Percentiles rank a stretch among this genome's conserved stretches.
Conservation (phyloP, 2,888 invertebrate genomes). For the Mythimna ferrago region DNA sequence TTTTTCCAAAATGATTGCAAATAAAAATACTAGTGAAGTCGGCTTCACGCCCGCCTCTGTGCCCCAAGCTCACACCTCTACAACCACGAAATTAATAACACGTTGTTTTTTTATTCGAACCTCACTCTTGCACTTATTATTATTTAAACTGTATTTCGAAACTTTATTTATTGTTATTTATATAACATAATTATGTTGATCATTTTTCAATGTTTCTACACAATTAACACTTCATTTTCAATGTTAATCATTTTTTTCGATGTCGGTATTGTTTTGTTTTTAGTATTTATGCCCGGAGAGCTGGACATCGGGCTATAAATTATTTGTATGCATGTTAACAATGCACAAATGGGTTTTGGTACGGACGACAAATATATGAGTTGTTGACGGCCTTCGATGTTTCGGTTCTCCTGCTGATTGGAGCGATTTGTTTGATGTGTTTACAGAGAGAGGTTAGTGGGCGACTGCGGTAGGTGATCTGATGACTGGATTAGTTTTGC, state of each 20-base stretch:
- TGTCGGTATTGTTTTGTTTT: slow-evolving; percentile 77
- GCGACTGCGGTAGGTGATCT: not conserved
- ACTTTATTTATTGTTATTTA: slow-evolving; percentile 90
- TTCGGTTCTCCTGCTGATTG: slow-evolving; percentile 42
- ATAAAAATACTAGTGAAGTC: slow-evolving; percentile 14
- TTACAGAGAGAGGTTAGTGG: not conserved
- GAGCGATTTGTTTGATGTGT: slow-evolving; percentile 26
- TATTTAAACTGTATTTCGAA: slow-evolving; percentile 90
- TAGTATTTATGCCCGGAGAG: slow-evolving; percentile 76
- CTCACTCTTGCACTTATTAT: slow-evolving; percentile 89
- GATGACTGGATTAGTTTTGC: slow-evolving; percentile 3
- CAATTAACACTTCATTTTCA: slow-evolving; percentile 90
- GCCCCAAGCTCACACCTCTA: slow-evolving; percentile 88
- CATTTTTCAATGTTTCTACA: slow-evolving; percentile 90
- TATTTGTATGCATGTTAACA: slow-evolving; percentile 74
- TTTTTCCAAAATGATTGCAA: not conserved
- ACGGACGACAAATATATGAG: slow-evolving; percentile 58
- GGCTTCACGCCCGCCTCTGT: slow-evolving; percentile 73
- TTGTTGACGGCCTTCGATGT: slow-evolving; percentile 49
- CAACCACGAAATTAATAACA: slow-evolving; percentile 89
- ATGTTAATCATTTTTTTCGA: slow-evolving; percentile 85
- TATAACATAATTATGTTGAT: slow-evolving; percentile 91
- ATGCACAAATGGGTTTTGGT: slow-evolving; percentile 72
- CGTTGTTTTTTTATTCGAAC: slow-evolving; percentile 89
- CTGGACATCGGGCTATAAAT: slow-evolving; percentile 73